Base-by-base conservation (phyloP, 2,888 invertebrate genomes). In the Drosophila quinaria region DNA sequence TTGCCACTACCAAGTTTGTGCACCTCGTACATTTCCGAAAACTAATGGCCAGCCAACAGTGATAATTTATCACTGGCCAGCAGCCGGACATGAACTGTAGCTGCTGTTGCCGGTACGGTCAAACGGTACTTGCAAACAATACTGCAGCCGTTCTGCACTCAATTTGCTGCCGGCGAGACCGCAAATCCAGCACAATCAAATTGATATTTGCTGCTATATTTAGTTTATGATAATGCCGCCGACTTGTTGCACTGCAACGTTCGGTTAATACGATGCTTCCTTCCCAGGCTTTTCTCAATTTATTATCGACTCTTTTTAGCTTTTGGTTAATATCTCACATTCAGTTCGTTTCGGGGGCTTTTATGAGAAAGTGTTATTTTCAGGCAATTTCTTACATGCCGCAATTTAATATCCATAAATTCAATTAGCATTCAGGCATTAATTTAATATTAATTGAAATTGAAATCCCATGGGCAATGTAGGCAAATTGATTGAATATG, bases 1-100 rank as follows among this genome's bases (percentile, higher is more conserved):
- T 22, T 54, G 59, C 49, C 47, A 54, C 55, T 47, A 56, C 70
- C 62, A 63, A 54, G 61, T 63, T 78, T 70, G 80, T 78, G 71
- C 84, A 78, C 80, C 81, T 87, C 84, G 87, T 87, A 81, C 82
- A 87, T 84, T 87, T 84, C 80, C 87, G 73, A 86, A 87, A 87
- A 88, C 62, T 86, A 90, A 90, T 89, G 87, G 86, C 71, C 84
- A 67, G 80, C 82, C 81, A 81, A 80, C 74, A 89, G 85, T 86
- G 88, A 78, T 90, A 89, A 90, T 90, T 90, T 91, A 90, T 90
- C 90, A 90, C 81, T 82, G 78, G 76, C 79, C 78, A 80, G 74
- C 78, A 76, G 83, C 85, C 87, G 80, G 81, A 84, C 85, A 87
- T 80, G 79, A 77, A 63, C 73, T 67, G 41, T 51, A 22, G 60